Evolutionary conservation across 2,888 invertebrate species (phyloP).

Genomic region (Andricus curvator): DNA sequence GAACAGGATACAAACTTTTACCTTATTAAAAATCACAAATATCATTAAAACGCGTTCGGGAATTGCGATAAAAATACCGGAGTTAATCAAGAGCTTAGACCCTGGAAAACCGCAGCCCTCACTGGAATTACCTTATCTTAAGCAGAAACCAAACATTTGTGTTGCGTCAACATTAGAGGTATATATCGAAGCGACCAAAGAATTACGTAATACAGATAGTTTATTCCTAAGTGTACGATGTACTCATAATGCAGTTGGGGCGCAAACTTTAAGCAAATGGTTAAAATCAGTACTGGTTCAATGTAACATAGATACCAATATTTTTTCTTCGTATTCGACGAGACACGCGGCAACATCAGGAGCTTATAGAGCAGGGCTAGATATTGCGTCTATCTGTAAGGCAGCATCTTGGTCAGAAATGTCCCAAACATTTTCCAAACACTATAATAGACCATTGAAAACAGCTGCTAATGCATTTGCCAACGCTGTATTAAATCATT

Average conservation of each 20-base stretch:
- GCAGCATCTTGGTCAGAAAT: no score
- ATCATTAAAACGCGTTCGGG: conserved; percentile 6
- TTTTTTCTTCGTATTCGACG: no score
- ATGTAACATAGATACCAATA: no score
- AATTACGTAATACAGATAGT: not conserved
- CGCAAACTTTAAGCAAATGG: no score
- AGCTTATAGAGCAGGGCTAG: no score
- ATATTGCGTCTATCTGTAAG: no score
- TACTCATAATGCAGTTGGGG: not conserved
- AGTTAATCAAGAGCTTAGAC: not conserved
- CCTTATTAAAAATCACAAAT: conserved; percentile 9
- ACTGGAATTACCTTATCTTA: conserved; percentile 15
- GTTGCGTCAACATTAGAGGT: conserved; percentile 16
- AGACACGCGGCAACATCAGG: no score
- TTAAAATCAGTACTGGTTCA: no score
- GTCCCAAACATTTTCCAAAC: not conserved
- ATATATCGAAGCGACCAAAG: conserved; percentile 20
- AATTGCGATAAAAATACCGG: not conserved
- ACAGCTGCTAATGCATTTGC: not conserved
- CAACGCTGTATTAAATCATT: not conserved
- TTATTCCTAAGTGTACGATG: not conserved
- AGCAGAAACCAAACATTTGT: conserved; percentile 3
- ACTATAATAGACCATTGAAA: not conserved
- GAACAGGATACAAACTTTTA: conserved; percentile 33
- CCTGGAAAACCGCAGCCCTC: not conserved